Evolutionary conservation across 23 tunicate species (phyloP).

Genomic region (Ascidia mentula): DNA sequence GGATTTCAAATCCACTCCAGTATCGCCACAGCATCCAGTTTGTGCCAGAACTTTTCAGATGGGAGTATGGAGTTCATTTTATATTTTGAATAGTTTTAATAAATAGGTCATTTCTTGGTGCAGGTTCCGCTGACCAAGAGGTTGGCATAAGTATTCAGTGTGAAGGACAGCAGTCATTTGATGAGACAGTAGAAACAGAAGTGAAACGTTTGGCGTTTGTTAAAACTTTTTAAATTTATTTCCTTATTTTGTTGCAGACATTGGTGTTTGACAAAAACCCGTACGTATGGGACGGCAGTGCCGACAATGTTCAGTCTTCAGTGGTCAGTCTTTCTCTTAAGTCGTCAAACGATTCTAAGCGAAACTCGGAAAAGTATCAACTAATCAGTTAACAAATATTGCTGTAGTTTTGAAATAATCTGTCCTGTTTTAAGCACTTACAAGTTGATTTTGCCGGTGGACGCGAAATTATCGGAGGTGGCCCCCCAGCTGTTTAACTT

Average conservation of each 20-base stretch:
- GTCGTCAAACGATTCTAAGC: constrained; percentile 39
- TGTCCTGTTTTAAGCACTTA: too few species aligned
- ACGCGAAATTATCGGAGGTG: constrained; percentile 17
- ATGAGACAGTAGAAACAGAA: background rate
- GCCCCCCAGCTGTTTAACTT: constrained; percentile 36
- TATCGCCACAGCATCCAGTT: constrained; percentile 4
- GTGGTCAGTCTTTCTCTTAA: constrained; percentile 71
- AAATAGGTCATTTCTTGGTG: too few species aligned
- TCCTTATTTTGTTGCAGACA: background rate
- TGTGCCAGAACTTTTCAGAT: constrained; percentile 8
- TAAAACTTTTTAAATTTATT: background rate
- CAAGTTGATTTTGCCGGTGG: constrained; percentile 56
- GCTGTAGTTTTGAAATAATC: background rate
- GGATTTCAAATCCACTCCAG: constrained; percentile 50
- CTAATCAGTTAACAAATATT: background rate
- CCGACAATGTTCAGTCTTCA: constrained; percentile 64
- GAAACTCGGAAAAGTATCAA: background rate
- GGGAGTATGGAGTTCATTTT: too few species aligned
- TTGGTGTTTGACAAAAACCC: constrained; percentile 45
- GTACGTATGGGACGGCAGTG: constrained; percentile 78
- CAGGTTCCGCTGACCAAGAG: too few species aligned
- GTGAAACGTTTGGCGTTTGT: background rate
- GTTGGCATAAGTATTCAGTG: too few species aligned
- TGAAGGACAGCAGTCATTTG: background rate
- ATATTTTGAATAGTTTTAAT: too few species aligned